These are phyloP conservation scores for Epizoanthus stellaris DNA, from an alignment of 92 coral and sea anemone genomes.

Conservation along the genomic window DNA sequence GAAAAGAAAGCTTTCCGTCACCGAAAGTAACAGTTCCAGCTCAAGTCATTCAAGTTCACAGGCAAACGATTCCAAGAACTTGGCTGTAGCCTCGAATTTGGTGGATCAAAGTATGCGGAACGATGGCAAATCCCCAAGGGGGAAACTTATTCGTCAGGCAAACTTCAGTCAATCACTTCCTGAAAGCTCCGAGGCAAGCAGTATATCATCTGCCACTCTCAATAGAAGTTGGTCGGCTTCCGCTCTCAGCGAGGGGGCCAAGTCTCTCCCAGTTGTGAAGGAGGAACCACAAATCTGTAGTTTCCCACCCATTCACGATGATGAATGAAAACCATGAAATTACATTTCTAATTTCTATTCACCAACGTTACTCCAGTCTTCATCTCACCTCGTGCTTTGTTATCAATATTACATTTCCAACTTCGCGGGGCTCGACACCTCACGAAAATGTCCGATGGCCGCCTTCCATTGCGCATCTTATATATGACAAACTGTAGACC, in stretches of 20 bases:
- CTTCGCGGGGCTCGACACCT: too few species aligned
- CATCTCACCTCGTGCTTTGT: too few species aligned
- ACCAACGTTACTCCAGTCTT: too few species aligned
- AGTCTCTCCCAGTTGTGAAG: neutral
- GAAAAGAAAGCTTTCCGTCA: neutral
- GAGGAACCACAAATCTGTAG: conserved; percentile 8
- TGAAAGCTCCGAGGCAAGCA: neutral
- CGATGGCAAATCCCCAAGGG: neutral
- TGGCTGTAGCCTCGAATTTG: too few species aligned
- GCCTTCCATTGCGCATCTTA: too few species aligned
- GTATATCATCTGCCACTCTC: neutral
- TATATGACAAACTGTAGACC: too few species aligned
- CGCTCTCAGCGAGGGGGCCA: neutral
- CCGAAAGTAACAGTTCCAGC: neutral
- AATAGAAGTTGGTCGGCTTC: conserved; percentile 2
- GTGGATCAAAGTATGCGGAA: neutral
- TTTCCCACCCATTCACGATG: neutral
- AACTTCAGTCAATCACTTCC: neutral
- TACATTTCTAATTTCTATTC: too few species aligned
- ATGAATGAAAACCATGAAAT: neutral
- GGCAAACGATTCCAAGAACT: too few species aligned
- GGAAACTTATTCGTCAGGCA: neutral
- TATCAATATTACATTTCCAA: too few species aligned
- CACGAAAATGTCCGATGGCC: too few species aligned
- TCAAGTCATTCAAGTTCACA: neutral